A percentile compares a stretch with the other conserved stretches of the same genome.
Evolutionary conservation across 2,113 vertebrate genomes (phyloP).

Genomic region (Nestor notabilis): DNA sequence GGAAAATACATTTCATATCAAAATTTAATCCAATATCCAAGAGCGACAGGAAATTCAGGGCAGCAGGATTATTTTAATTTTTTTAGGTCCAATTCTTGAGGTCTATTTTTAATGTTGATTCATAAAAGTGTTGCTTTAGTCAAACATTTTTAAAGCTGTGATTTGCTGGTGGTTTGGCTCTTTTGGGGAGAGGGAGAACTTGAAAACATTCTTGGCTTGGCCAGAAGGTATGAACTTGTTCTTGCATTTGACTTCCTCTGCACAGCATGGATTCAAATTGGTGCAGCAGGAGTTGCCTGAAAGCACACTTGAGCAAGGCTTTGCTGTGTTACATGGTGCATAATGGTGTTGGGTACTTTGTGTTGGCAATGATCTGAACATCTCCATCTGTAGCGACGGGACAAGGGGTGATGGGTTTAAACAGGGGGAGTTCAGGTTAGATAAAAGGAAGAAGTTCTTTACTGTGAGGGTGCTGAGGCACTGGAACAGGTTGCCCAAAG

Average conservation of each 20-base stretch:
- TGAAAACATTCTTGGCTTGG: conserved; percentile 2
- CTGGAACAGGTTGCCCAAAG: neutral
- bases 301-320: neutral
- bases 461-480: neutral
- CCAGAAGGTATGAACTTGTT: neutral
- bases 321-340: neutral
- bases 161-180: conserved; percentile 39
- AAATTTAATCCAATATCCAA: conserved; percentile 56
- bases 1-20: conserved; percentile 67
- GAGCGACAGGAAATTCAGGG: conserved; percentile 60
- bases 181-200: neutral
- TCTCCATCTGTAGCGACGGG: neutral
- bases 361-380: neutral
- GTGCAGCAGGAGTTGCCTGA: neutral
- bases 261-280: neutral
- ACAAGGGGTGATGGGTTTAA: neutral
- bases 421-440: neutral
- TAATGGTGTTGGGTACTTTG: neutral
- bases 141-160: neutral
- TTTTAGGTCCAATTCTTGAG: neutral
- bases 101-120: conserved; percentile 29
- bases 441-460: neutral
- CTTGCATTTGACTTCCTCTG: neutral
- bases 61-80: neutral
- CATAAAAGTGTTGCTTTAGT: conserved; percentile 23